Base-by-base conservation (phyloP, 1,140 invertebrate genomes). In the Olivierus martensii region DNA sequence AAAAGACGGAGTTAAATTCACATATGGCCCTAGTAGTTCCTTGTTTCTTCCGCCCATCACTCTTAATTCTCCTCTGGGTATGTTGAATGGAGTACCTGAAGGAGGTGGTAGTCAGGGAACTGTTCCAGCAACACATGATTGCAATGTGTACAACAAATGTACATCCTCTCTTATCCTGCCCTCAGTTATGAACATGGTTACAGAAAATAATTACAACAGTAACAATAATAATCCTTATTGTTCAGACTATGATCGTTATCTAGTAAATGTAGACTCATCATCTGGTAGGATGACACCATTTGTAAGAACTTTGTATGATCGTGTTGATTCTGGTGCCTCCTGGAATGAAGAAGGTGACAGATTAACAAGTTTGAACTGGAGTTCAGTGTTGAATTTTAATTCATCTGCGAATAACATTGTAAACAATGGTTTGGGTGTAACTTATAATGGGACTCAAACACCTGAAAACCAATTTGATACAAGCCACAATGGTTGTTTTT, bases 301-400 rank as follows among this genome's bases (percentile, higher is more conserved):
- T 45, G 54, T 58, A 15, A 35, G 44, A 35, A 55, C 55, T 36
- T 37, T 52, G 17, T 46, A 47, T 17, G 49, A 51, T 22, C 45
- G 42, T 22, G n/a, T 28, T 6, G 57, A 58, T 42, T 34, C 52
- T n/a, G 51, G 59, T 60, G 61, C 61, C 57, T 59, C 61, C 46
- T 61, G 59, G 60, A 56, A 74, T 12, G 82, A 85, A 66, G 83
- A 82, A 1, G 79, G 82, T 47, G 80, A 83, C 66, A 81, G 51
- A 44, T 48, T 60, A 22, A 55, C 57, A 34, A 55, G 81, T 60
- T 88, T 90, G 65, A 87, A 89, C 69, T 90, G 87, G 87, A 83
- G 87, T 62, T 88, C 85, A 34, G 87, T 90, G 58, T 75, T 91
- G 38, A 87, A 83, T 62, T 74, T 90, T 14, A 88, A 67, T 82